Base-by-base conservation (phyloP, 2,888 invertebrate species). In the Lottia scabra region DNA sequence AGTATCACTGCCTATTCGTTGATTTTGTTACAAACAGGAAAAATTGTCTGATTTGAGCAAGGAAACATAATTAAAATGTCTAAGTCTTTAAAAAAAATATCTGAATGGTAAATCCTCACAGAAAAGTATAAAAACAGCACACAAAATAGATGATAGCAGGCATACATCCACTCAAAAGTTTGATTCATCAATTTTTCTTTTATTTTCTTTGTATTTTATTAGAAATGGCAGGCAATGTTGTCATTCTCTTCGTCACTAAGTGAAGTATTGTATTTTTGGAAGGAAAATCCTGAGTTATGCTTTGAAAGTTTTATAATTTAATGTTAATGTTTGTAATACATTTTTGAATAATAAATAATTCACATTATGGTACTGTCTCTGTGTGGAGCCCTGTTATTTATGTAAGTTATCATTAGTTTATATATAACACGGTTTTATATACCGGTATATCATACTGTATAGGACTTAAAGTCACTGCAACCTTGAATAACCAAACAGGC, bases 221-320 rank as follows among this genome's bases (percentile, higher is more conserved):
- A 38, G 38, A 56, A 56, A 56, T 56, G 56, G 56, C 56, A 56
- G 56, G 56, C 38, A 38, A 38, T 38, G 38, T 38, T 38, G 38
- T 38, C 38, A 38, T 30, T 30, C 2, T 38, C 38, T 38, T 56
- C 13, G 56, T 56, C 56, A 56, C 56, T 56, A 23, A 23, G 56
- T 56, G 56, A 56, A 56, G 23, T 56, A 56, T 56, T 56, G 56
- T 56, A 19, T 56, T 56, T 23, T 56, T 56, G 56, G 56, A 56
- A 56, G 56, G 56, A 56, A 38, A 56, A 56, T 23, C 56, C 56
- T 56, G 56, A 56, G 56, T 56, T 56, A 56, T 56, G 56, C 56
- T 23, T 56, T 38, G 38, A 56, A 23, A 56, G 56, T 19, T 56
- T n/a, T 56, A 56, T 56, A 56, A 56, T 56, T 56, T 56, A 56